Evolutionary conservation across 2,797 vertebrate genomes (phyloP).

Genomic region (Fratercula arctica): DNA sequence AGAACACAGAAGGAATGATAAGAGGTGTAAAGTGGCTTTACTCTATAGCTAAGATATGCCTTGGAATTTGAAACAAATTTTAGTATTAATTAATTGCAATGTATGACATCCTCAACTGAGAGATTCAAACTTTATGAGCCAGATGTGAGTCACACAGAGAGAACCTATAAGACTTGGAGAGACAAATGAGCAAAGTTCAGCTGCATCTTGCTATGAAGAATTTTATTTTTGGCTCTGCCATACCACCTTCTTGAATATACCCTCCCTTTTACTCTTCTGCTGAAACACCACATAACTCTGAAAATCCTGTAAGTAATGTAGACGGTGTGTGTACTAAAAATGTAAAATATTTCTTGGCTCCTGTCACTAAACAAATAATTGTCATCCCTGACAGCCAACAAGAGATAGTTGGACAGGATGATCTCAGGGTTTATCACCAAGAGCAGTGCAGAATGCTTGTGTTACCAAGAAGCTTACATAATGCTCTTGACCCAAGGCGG

Average conservation of each 20-base stretch:
- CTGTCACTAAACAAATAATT: neutral
- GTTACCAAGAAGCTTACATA: neutral
- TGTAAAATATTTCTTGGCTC: neutral
- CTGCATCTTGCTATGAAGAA: neutral
- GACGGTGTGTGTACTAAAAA: neutral
- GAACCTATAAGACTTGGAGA: neutral
- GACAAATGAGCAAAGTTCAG: neutral
- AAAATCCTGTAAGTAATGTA: neutral
- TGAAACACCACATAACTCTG: neutral
- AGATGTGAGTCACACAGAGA: neutral
- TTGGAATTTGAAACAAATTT: neutral
- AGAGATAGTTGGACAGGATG: neutral
- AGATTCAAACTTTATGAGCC: neutral
- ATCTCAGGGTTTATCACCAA: neutral
- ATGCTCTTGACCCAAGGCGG: accelerated
- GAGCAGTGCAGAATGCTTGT: neutral
- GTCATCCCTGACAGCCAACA: neutral
- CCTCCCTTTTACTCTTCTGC: neutral
- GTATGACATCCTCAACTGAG: neutral
- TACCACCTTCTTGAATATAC: neutral
- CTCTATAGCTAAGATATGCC: neutral
- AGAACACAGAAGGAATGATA: neutral
- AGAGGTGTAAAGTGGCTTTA: neutral
- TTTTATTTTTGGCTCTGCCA: neutral
- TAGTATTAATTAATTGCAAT: neutral